These are phyloP conservation scores for Larimichthys polyactis DNA, from an alignment of 2,113 vertebrate species.

Conservation along the genomic window DNA sequence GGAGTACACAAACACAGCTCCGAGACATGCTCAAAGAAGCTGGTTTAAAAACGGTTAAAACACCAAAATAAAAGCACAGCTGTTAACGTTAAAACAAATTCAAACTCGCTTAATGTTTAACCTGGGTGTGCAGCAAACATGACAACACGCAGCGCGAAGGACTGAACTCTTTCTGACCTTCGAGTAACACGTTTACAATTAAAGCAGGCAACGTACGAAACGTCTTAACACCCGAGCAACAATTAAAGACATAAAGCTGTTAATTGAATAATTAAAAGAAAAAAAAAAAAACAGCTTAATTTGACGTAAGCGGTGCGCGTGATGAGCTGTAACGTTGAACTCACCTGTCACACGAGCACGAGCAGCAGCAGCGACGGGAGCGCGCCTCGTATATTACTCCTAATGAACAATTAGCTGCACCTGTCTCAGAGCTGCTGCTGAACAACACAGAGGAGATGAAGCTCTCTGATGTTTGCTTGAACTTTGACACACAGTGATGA, in stretches of 20 bases:
- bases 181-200: neutral
- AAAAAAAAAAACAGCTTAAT: neutral
- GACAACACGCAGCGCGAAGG: no score
- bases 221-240: neutral
- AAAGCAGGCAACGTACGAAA: neutral
- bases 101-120: neutral
- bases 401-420: constrained; percentile 28
- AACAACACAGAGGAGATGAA: neutral
- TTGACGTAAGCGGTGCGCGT: neutral
- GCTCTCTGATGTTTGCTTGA: constrained; percentile 6
- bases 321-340: neutral
- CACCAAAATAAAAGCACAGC: neutral
- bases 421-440: neutral
- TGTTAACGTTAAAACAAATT: no score
- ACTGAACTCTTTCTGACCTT: no score
- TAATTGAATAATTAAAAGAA: no score
- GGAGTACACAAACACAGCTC: neutral
- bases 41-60: neutral
- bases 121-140: no score
- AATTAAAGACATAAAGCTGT: neutral
- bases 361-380: neutral
- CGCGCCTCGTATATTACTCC: neutral
- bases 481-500: constrained; percentile 33
- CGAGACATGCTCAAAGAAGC: no score
- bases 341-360: constrained; percentile 8